Evolutionary conservation across 2,113 vertebrate genomes (phyloP).

Genomic region (Gyps fulvus): DNA sequence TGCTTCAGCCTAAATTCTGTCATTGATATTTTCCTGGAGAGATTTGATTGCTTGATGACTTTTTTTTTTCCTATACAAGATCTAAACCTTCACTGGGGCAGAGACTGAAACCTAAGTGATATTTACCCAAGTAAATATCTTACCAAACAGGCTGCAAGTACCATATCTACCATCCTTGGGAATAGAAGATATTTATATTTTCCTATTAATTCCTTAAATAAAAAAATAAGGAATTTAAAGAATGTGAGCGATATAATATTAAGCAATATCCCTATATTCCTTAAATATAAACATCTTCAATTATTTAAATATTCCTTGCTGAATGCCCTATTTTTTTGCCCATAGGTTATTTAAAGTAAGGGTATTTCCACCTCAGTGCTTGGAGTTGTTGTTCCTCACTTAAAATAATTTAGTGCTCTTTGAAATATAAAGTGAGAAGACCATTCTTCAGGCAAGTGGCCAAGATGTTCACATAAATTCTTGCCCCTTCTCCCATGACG

Average conservation of each 20-base stretch:
- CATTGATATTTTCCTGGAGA: background rate
- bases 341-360: background rate
- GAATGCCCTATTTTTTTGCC: background rate
- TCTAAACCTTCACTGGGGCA: background rate
- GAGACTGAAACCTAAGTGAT: background rate
- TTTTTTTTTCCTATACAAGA: background rate
- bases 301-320: background rate
- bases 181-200: background rate
- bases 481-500: background rate
- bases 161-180: background rate
- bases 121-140: background rate
- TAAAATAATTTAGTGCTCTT: background rate
- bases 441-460: background rate
- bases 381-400: background rate
- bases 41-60: background rate
- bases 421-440: background rate
- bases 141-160: background rate
- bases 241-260: background rate
- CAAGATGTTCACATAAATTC: background rate
- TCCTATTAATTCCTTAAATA: background rate
- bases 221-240: background rate
- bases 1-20: background rate
- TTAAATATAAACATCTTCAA: background rate
- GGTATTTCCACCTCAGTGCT: background rate
- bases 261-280: background rate